Base-by-base conservation (phyloP, 2,113 vertebrate genomes). In the Ovis canadensis region DNA sequence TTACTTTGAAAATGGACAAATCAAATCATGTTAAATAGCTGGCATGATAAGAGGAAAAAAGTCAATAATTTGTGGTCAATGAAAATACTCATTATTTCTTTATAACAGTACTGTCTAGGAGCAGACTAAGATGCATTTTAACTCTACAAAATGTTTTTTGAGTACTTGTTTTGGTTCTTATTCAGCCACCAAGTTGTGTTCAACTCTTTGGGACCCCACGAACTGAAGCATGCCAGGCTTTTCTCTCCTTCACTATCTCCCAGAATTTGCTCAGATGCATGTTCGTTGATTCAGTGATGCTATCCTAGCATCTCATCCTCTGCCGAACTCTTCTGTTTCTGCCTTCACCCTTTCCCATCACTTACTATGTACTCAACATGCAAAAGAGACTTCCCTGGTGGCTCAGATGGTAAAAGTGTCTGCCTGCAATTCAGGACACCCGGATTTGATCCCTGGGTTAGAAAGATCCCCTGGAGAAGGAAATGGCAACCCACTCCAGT, bases 61-160 rank as follows among this genome's bases (percentile, higher is more conserved):
- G 33, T 10, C 5, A 60, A 64, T 54, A 25, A 8, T 64, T 81
- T 31, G 15, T 67, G 11, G 74, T 86, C 12, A 83, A 19, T 80
- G 64, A 64, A 80, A 64, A 33, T 36, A 3, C 77, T 62, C 5
- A 48, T 77, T 85, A 50, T 93, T 77, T 97, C 67, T 96, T 86
- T 71, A 54, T 21, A 85, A 59, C 5, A 90, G 13, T 10, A 85
- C 13, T 55, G 2, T 50, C 8, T 48, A 89, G 31, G 33, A 81
- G 27, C 48, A 93, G 11, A 74, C 7, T 50, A 54, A 45, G 83
- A 87, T 25, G 19, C 27, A 88, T 33, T 36, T 92, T 74, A 96
- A 91, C 36, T 84, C 40, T 64, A 54, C 14, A 15, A 52, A 62
- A 23, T 27, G 74, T n/a, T 31, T 77, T 55, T 9, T 80, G n/a